Conservation (phyloP, 2,888 invertebrate species). For the Heliconius ismenius region DNA sequence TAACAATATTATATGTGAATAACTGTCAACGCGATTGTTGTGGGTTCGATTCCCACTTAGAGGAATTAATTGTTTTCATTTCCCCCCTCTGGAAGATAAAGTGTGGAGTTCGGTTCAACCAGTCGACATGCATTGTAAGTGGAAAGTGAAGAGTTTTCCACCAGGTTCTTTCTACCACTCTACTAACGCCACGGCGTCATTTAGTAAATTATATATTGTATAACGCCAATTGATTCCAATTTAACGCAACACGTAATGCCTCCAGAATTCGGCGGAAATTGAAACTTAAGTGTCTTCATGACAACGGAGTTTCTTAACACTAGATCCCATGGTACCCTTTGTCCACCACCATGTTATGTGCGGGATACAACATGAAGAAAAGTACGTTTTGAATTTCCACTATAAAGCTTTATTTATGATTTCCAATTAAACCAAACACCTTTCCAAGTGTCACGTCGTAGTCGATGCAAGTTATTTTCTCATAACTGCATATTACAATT, state of each 20-base stretch:
- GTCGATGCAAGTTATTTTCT: slow-evolving; percentile 4
- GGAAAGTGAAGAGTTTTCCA: too few relatives aligned
- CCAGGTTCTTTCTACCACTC: too few relatives aligned
- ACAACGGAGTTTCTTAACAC: neutral
- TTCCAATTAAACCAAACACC: neutral
- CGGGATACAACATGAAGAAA: neutral
- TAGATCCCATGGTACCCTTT: neutral
- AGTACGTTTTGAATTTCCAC: neutral
- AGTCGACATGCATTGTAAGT: neutral
- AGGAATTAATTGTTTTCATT: neutral
- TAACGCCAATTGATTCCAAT: too few relatives aligned
- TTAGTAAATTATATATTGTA: too few relatives aligned
- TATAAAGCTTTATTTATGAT: neutral
- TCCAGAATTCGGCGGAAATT: too few relatives aligned
- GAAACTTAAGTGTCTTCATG: too few relatives aligned
- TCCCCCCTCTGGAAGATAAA: too few relatives aligned
- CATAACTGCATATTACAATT: slow-evolving; percentile 20
- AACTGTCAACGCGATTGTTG: neutral
- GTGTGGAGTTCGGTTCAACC: neutral
- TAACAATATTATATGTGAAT: too few relatives aligned
- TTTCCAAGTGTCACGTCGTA: slow-evolving; percentile 6
- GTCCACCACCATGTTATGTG: neutral
- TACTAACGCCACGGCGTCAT: too few relatives aligned
- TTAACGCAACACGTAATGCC: too few relatives aligned
- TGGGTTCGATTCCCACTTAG: neutral